Percentiles rank a stretch among this genome's conserved stretches.
These are phyloP conservation scores for Apamea epomidion DNA, from an alignment of 2,888 invertebrate species.

Conservation along the genomic window DNA sequence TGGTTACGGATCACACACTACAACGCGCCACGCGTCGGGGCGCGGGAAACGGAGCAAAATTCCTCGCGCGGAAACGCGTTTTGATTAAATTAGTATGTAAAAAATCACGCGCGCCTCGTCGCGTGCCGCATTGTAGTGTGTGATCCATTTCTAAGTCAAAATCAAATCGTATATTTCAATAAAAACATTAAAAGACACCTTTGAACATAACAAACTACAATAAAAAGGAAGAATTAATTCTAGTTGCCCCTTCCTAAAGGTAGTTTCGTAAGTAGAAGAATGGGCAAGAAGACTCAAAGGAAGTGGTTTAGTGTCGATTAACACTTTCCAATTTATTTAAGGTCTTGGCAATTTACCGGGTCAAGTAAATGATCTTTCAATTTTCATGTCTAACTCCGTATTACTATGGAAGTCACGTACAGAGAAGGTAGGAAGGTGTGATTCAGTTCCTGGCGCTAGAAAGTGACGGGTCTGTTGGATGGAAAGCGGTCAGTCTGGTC, in stretches of 20 bases:
- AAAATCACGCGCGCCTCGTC: too few relatives aligned
- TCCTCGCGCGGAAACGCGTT: too few relatives aligned
- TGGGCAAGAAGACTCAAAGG: neutral
- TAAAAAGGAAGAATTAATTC: neutral
- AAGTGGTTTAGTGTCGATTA: neutral
- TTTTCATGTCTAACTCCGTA: neutral
- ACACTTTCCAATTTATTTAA: neutral
- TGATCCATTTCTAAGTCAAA: neutral
- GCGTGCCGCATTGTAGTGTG: too few relatives aligned
- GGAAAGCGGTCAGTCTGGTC: constrained; percentile 55
- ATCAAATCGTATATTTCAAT: neutral
- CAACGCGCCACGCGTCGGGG: neutral
- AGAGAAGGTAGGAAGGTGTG: constrained; percentile 14
- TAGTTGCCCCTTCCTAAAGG: neutral
- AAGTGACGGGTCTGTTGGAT: constrained; percentile 43
- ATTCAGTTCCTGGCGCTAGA: constrained; percentile 42
- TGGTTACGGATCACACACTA: neutral
- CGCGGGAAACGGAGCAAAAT: neutral
- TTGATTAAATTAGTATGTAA: too few relatives aligned
- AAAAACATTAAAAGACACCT: too few relatives aligned
- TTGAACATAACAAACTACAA: neutral
- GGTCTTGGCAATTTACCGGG: too few relatives aligned
- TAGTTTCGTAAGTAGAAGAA: neutral
- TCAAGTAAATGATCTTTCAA: neutral
- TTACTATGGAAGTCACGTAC: constrained; percentile 33